These are phyloP conservation scores for Acomys russatus DNA, from an alignment of 2,797 vertebrate genomes.

Conservation along the genomic window DNA sequence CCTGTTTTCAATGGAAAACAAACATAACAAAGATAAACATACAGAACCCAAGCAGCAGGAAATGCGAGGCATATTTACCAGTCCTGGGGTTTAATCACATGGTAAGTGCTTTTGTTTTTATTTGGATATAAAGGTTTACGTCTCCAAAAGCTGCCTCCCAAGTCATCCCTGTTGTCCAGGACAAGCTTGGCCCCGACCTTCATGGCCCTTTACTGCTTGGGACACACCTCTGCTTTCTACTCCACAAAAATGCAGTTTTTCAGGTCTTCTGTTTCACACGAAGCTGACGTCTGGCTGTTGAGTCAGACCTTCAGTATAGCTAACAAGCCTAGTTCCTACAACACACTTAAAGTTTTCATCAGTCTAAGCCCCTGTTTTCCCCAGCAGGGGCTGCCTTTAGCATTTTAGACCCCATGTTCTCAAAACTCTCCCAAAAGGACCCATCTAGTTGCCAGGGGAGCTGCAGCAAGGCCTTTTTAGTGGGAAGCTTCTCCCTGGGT, in stretches of 20 bases:
- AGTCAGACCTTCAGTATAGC: slow-evolving; percentile 70
- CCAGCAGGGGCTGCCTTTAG: background rate
- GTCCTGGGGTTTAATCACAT: background rate
- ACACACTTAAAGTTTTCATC: slow-evolving; percentile 30
- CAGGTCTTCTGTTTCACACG: slow-evolving; percentile 81
- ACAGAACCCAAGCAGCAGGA: background rate
- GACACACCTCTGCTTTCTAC: slow-evolving; percentile 78
- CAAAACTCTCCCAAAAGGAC: slow-evolving; percentile 12
- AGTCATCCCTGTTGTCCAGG: background rate
- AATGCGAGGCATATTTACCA: background rate
- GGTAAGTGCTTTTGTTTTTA: background rate
- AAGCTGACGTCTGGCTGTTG: slow-evolving; percentile 71
- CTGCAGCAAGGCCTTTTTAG: background rate
- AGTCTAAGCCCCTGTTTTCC: background rate
- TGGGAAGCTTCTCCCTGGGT: slow-evolving; percentile 38
- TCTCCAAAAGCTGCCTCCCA: slow-evolving; percentile 13
- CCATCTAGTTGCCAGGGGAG: slow-evolving; percentile 3
- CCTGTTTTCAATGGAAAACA: background rate
- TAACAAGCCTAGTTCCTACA: slow-evolving; percentile 62
- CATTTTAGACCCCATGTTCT: slow-evolving; percentile 60
- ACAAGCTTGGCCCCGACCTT: slow-evolving; percentile 42
- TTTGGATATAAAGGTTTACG: slow-evolving; percentile 15
- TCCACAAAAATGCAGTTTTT: slow-evolving; percentile 82
- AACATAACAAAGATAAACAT: background rate
- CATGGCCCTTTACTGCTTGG: slow-evolving; percentile 40